Evolutionary conservation across 2,888 invertebrate species (phyloP).

Genomic region (Gandaritis pyraliata): DNA sequence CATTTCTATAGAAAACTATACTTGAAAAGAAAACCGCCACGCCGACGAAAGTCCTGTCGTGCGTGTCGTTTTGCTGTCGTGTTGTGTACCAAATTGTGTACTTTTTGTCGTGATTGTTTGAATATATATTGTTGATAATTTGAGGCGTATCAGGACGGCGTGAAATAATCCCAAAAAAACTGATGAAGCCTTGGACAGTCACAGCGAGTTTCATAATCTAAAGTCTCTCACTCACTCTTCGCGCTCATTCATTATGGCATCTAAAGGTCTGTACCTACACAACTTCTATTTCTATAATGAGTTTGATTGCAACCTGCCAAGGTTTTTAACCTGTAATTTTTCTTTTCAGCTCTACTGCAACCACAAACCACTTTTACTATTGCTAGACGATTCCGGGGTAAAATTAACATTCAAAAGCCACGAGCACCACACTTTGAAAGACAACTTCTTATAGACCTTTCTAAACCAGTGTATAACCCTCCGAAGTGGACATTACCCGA

Average conservation of each 20-base stretch:
- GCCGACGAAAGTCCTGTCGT: too few species aligned
- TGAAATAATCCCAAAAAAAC: too few species aligned
- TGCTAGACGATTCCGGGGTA: constrained; percentile 88
- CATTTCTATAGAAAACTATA: too few species aligned
- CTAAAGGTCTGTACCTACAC: constrained; percentile 50
- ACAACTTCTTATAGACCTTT: constrained; percentile 86
- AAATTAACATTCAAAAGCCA: constrained; percentile 91
- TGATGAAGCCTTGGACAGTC: too few species aligned
- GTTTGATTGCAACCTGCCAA: neutral
- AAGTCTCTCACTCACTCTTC: too few species aligned
- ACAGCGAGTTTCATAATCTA: too few species aligned
- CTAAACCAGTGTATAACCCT: constrained; percentile 85
- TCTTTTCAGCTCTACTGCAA: constrained; percentile 70
- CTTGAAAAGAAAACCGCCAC: too few species aligned
- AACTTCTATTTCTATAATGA: neutral
- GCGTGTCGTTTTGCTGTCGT: too few species aligned
- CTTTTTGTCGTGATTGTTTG: too few species aligned
- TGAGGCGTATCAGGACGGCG: too few species aligned
- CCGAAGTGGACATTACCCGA: constrained; percentile 75
- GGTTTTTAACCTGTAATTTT: neutral
- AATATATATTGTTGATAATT: too few species aligned
- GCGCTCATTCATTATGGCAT: constrained; percentile 45
- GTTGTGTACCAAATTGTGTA: too few species aligned
- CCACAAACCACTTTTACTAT: constrained; percentile 74
- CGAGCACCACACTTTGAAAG: constrained; percentile 88